phyloP scores from a whole-genome alignment of 2,797 vertebrate genomes.

The Hafferia zeledoni region DNA sequence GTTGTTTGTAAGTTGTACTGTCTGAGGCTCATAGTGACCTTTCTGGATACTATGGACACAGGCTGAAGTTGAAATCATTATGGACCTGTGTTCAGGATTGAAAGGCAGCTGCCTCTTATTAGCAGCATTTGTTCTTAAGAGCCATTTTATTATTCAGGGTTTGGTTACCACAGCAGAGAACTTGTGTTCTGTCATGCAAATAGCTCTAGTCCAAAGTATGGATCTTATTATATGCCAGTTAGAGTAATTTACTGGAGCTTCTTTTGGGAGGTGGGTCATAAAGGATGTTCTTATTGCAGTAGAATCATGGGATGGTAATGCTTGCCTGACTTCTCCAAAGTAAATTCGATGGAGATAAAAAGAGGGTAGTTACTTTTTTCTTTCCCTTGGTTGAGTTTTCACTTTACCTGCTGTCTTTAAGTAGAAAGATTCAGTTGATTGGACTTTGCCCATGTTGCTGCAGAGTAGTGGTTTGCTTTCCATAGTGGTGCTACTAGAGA shows the following conservation, averaged over 20 bases:
- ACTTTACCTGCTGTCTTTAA: background rate
- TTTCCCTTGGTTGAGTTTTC: background rate
- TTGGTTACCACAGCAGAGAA: background rate
- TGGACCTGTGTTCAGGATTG: background rate
- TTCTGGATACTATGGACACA: background rate
- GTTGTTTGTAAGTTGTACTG: accelerated
- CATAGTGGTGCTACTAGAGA: background rate
- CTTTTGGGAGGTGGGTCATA: background rate
- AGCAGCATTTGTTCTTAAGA: background rate
- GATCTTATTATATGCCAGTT: background rate
- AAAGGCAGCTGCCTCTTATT: background rate
- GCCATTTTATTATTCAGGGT: background rate
- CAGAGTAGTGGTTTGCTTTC: background rate
- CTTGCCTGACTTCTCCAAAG: background rate
- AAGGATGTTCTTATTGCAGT: background rate
- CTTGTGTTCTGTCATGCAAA: background rate
- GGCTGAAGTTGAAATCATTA: background rate
- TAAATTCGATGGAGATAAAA: background rate
- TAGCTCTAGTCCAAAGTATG: background rate
- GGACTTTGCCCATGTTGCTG: constrained; percentile 12
- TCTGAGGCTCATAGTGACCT: background rate
- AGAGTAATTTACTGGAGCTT: background rate
- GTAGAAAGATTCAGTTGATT: background rate
- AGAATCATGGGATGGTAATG: background rate
- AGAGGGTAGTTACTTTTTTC: background rate